A percentile compares a stretch with the other conserved stretches of the same genome.
phyloP scores from a whole-genome alignment of 2,797 vertebrate genomes.

The Craterocephalus amniculus region DNA sequence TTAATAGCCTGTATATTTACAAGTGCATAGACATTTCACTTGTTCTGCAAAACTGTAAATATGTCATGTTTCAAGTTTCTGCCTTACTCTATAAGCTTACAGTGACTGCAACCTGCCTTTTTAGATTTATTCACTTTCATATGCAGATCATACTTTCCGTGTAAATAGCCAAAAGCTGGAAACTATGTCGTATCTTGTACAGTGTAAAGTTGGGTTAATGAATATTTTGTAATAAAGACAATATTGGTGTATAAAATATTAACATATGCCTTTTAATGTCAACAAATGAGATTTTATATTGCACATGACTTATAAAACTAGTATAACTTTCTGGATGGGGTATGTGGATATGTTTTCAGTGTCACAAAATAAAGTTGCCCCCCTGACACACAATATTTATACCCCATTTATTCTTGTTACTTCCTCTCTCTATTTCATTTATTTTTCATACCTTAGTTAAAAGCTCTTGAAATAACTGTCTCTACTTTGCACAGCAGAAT shows the following conservation, averaged over 20 bases:
- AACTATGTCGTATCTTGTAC: slow-evolving; percentile 84
- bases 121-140: slow-evolving; percentile 85
- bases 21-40: slow-evolving; percentile 62
- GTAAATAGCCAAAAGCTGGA: slow-evolving; percentile 83
- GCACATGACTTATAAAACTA: not conserved
- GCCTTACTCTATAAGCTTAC: slow-evolving; percentile 85
- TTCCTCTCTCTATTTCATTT: slow-evolving; percentile 23
- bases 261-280: slow-evolving; percentile 12
- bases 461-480: slow-evolving; percentile 45
- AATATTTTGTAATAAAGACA: slow-evolving; percentile 86
- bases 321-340: not conserved
- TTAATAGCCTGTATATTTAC: slow-evolving; percentile 62
- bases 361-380: slow-evolving; percentile 6
- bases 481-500: slow-evolving; percentile 20
- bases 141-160: slow-evolving; percentile 82
- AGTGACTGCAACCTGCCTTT: slow-evolving; percentile 85
- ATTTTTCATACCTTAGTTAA: slow-evolving; percentile 48
- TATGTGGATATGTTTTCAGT: slow-evolving; percentile 12
- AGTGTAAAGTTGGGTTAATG: slow-evolving; percentile 83
- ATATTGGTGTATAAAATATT: slow-evolving; percentile 81
- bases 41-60: slow-evolving; percentile 75
- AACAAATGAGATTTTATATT: not conserved
- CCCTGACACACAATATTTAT: slow-evolving; percentile 29
- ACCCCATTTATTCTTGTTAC: slow-evolving; percentile 28
- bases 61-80: slow-evolving; percentile 73